Evolutionary conservation across 2,888 invertebrate species (phyloP), one percentile per base, ranked within the genome.

Genomic region (Drosophila antonietae): DNA sequence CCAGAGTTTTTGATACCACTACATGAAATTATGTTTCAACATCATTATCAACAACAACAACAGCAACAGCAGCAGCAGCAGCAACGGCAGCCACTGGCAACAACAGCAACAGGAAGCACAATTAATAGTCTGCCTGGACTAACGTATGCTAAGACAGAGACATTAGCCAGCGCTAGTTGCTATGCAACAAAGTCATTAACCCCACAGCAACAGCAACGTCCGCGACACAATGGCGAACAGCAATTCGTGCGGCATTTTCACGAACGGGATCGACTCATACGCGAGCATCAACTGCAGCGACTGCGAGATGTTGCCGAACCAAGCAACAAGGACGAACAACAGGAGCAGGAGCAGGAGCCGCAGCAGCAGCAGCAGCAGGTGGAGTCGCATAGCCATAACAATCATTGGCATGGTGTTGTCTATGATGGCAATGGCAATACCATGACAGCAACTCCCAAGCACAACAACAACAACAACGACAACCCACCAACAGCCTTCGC

Each of bases 181-280:
- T 72, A 72, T 68, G 69, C 80, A 57, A 78, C 71, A 76, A 89
- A 90, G 91, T 90, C 90, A 85, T 90, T 90, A 90, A 90, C 91
- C 91, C 82, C 90, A 79, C 75, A 82, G 58, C 73, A 68, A 12
- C 51, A 67, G 67, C 75, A 62, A 33, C 51, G 18, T 20, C 51
- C 79, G 44, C 71, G 52, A 31, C 85, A 71, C 68, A 83, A 71
- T 66, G 78, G 78, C 68, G 92, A 93, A 64, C 91, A 91, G 76
- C 77, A 90, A 68, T 91, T 93, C 73, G 92, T 92, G 59, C 90
- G 90, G 72, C 93, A 92, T 73, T 92, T 92, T 75, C 92, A 93
- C 80, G 93, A 93, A 89, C 90, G 93, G 76, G 93, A 93, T 89
- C 93, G 93, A 70, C 91, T 91, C 73, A 93, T 93, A 88, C 90